Evolutionary conservation across 2,797 vertebrate genomes (phyloP).

Genomic region (Cheirogaleus major): DNA sequence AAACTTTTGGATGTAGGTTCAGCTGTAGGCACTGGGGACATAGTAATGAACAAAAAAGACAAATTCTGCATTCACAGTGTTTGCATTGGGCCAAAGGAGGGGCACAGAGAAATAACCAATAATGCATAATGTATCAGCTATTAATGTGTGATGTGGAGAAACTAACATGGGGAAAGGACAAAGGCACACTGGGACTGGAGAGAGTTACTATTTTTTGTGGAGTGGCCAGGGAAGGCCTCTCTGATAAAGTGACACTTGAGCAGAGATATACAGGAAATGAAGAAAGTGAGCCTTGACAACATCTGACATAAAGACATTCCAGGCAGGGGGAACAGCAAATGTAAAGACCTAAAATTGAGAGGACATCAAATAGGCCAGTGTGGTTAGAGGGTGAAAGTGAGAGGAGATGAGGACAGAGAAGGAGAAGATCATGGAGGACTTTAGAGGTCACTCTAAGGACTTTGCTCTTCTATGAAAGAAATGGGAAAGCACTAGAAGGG

Average conservation of each 20-base stretch:
- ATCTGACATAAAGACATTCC: neutral
- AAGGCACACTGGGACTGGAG: neutral
- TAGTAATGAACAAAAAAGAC: neutral
- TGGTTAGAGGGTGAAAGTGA: neutral
- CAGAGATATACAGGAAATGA: neutral
- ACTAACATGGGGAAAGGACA: neutral
- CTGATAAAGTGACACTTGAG: neutral
- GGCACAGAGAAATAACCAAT: neutral
- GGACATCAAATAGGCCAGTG: neutral
- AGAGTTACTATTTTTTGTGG: neutral
- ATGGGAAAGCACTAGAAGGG: neutral
- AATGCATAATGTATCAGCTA: neutral
- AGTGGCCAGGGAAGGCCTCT: neutral
- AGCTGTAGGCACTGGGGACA: neutral
- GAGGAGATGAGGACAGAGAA: neutral
- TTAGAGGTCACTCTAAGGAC: neutral
- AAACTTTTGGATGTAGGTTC: neutral
- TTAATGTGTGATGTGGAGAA: neutral
- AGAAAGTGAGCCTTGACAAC: neutral
- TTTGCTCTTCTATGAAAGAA: neutral
- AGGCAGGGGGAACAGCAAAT: neutral
- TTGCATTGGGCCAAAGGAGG: neutral
- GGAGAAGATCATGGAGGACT: neutral
- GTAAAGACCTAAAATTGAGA: neutral
- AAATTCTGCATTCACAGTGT: neutral